Base-by-base conservation (phyloP, 2,113 vertebrate species). In the Theristicus caerulescens region DNA sequence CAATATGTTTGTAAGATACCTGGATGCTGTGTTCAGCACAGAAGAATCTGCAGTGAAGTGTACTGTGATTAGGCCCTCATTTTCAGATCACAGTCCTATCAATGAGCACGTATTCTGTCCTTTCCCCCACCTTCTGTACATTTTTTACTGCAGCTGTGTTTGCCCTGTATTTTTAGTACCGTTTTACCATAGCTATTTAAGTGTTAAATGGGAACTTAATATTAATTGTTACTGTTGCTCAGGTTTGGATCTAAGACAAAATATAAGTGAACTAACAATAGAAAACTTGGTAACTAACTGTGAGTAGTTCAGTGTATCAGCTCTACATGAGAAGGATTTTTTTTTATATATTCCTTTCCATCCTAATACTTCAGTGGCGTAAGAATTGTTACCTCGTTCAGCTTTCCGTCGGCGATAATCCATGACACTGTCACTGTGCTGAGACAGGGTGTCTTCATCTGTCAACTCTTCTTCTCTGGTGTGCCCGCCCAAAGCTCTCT, bases 391-490 rank as follows among this genome's bases (percentile, higher is more conserved):
- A 99, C 99, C 99, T 94, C 86, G 92, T 29, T 91, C 88, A 51
- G 71, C 96, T 85, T 96, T 97, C 86, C 97, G 97, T 49, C 34
- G 89, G 71, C 92, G 84, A 77, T 95, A 97, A 91, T 99, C 98
- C 97, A 98, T 98, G 97, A 98, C 17, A 40, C 98, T 98, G 96
- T 99, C 99, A 46, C 99, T 99, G 97, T 99, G 98, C 57, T 99
- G 98, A 34, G 98, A 99, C 36, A 98, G 96, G 20, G 73, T 98
- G 93, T 99, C 99, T 36, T 98, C 98, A 13, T 98, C 98, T 77
- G 80, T 71, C 52, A 94, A 52, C 46, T 98, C 98, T 46, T 97
- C 97, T 57, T 96, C 40, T 94, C 96, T 27, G 31, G 65, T 19
- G 65, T 94, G 93, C 55, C 98, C 98, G 80, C 96, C 97, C 90